Evolutionary conservation across 2,888 invertebrate genomes (phyloP), one percentile per base, ranked within the genome.

Genomic region (Coelinius sp.): DNA sequence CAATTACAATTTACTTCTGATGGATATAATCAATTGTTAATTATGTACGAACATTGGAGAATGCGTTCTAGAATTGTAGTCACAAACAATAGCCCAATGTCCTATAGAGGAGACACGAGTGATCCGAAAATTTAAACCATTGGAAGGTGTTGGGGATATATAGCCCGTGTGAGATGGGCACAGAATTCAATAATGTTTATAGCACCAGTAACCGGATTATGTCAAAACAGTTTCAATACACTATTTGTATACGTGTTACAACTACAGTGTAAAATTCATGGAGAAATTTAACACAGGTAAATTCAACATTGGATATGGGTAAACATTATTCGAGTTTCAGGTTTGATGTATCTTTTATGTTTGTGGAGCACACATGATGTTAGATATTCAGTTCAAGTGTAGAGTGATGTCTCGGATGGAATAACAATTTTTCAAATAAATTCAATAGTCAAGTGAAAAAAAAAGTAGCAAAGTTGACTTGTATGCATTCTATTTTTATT

Each of bases 101-200:
- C 7, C 14, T 17, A 17, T 56, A 27, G 31, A 31, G 17, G 35
- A 59, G 31, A 35, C 35, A 17, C 25, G 31, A n/a, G n/a, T 31
- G 59, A 12, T 35, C 5, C 31, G 7, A 2, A 20, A 59, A 59
- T 31, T 59, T 59, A 1, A 31, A 59, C 59, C 20, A 59, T 59
- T 59, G n/a, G 31, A 17, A 17, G 35, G 59, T 31, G n/a, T 14
- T 27, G 17, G 20, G n/a, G n/a, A n/a, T n/a, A 35, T 35, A 59
- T 31, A 31, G 8, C 22, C 27, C n/a, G 6, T n/a, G 56, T 27
- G 27, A 44, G 46, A 49, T 59, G 20, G 53, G 25, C 14, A 14
- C 10, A 35, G 35, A 59, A 59, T 59, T 59, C 59, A 59, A 59
- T 59, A 59, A 59, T 59, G 59, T 59, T 59, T 35, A 59, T 59